Base-by-base conservation (phyloP, 2,797 vertebrate genomes). In the Enteromius trimaculatus region DNA sequence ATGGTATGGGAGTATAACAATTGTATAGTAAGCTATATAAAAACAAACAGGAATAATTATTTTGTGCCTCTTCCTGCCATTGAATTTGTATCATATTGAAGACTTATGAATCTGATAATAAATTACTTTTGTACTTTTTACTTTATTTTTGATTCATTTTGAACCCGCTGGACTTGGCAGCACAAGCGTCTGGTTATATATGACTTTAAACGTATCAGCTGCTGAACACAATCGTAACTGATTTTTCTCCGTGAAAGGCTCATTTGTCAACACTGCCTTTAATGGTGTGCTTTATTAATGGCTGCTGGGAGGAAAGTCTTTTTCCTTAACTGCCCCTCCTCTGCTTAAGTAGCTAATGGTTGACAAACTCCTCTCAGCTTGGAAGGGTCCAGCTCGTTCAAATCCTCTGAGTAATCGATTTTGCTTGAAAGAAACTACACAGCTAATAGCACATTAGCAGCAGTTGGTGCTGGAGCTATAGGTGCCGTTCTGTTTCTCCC, bases 331-430 rank as follows among this genome's bases (percentile, higher is more conserved):
- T 64, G 55, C 26, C 26, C 44, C 19, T 64, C 55, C 42, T 68
- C 23, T 82, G 34, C 23, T 75, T 65, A 37, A 42, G 29, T 75
- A 53, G 60, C 31, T 68, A 77, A 82, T 82, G 62, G 13, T 69
- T 69, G 72, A 58, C 49, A 76, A 69, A 69, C 81, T 68, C 64
- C 34, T 68, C 17, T 13, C 47, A 58, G 51, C 49, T 37, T 69
- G 29, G 29, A 39, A 64, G 64, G 74, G 29, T 81, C 19, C 55
- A 70, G 47, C 55, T 64, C 31, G 68, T 79, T 64, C 42, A 71
- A 44, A 70, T 39, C 68, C 65, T 37, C 8, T 21, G 17, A 66
- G 47, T 77, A 47, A 85, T 79, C 64, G 65, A 83, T 84, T 84
- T 47, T 72, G 34, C 64, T 76, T 55, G 6, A 77, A 79, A 77